Base-by-base conservation (phyloP, 1,140 invertebrate genomes). In the Drosophila rufa region DNA sequence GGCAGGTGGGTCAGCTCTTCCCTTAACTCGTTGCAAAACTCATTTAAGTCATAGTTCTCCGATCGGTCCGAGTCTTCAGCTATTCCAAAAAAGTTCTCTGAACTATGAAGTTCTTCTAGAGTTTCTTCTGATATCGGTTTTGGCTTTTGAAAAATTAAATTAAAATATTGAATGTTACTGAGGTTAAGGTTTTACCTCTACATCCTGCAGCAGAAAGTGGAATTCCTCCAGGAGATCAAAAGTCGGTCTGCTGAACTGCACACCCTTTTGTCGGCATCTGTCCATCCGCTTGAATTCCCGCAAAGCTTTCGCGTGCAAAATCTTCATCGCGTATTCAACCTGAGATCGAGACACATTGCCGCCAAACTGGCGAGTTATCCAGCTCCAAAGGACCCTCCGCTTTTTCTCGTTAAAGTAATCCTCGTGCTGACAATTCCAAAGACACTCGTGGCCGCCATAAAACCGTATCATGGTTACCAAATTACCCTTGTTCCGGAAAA, bases 401-500 rank as follows among this genome's bases (percentile, higher is more conserved):
- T 73, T 73, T 0, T 3, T 36, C 4, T 30, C 11, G 22, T 75
- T 64, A 47, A 27, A 17, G 22, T 73, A 75, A 11, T 75, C 68
- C 11, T n/a, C 50, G 30, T 64, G 51, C 5, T 15, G n/a, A 15
- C 46, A 25, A 38, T 75, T 73, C 68, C 73, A 75, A 6, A 75
- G 68, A 17, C 73, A 75, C 36, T 75, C 73, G 45, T 73, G 73
- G 2, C 73, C 73, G 11, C 57, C 57, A 50, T 75, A 75, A 15
- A 75, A 75, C 15, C 71, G 56, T 19, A 75, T 62, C 27, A 75
- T 25, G 25, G 71, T 75, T 14, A 75, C 17, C 14, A 61, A 25
- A 48, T 75, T 75, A 19, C 48, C 47, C 38, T n/a, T 61, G 11
- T 60, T 36, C 4, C 8, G 1, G 27, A 75, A 61, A 15, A 55